phyloP scores from a whole-genome alignment of 2,797 vertebrate species.

The Chrosomus eos region DNA sequence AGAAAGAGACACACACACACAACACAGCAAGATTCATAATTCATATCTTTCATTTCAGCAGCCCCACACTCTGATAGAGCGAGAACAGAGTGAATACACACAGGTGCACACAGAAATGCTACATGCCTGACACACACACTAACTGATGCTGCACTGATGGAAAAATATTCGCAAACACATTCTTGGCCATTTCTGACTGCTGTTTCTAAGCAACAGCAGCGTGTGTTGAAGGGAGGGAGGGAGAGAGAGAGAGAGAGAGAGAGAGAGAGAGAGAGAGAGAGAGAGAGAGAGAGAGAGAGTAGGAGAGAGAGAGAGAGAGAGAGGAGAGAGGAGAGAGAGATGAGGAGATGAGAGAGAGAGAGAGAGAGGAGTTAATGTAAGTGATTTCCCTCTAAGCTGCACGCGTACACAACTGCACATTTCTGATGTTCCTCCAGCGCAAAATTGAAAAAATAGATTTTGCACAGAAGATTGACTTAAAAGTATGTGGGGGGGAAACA shows the following conservation, averaged over 20 bases:
- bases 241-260: too few relatives aligned
- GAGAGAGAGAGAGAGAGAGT: too few relatives aligned
- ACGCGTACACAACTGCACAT: neutral
- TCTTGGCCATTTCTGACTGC: slow-evolving; percentile 67
- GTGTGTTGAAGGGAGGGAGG: neutral
- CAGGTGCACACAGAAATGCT: slow-evolving; percentile 17
- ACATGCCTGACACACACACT: slow-evolving; percentile 7
- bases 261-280: too few relatives aligned
- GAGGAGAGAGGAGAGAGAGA: too few relatives aligned
- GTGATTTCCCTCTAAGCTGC: neutral
- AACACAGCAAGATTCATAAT: slow-evolving; percentile 78
- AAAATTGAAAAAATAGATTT: neutral
- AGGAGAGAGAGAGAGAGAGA: too few relatives aligned
- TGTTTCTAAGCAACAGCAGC: slow-evolving; percentile 78
- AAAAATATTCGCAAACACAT: slow-evolving; percentile 67
- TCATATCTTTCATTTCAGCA: slow-evolving; percentile 75
- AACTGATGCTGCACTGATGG: slow-evolving; percentile 73
- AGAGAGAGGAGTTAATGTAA: slow-evolving; percentile 1
- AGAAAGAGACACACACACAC: neutral
- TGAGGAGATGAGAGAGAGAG: too few relatives aligned
- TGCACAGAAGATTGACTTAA: neutral
- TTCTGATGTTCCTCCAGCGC: slow-evolving; percentile 6
- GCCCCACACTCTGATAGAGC: slow-evolving; percentile 72
- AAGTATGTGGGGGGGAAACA: neutral
- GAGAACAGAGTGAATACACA: slow-evolving; percentile 67